phyloP scores from a whole-genome alignment of 2,797 vertebrate genomes.

The Notoglanidium macrostoma region DNA sequence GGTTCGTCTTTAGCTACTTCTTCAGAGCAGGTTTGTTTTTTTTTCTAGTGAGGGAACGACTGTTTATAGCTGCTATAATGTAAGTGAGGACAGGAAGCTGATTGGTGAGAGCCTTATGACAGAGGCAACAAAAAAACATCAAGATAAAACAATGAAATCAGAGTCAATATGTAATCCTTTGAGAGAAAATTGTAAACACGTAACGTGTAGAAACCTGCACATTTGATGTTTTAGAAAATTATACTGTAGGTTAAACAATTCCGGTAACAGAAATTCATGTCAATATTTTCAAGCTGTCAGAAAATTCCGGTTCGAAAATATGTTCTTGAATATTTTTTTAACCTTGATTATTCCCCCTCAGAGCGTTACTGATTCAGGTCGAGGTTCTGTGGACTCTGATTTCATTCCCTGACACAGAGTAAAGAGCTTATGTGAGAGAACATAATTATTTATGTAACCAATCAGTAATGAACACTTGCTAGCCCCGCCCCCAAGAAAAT shows the following conservation, averaged over 20 bases:
- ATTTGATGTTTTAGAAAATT: neutral
- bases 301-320: neutral
- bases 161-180: neutral
- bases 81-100: neutral
- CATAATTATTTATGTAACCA: neutral
- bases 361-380: neutral
- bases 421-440: neutral
- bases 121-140: neutral
- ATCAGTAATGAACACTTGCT: neutral
- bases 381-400: neutral
- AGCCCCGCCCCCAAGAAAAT: neutral
- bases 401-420: neutral
- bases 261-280: neutral
- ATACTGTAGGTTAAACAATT: neutral
- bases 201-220: neutral
- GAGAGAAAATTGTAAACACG: neutral
- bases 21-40: neutral
- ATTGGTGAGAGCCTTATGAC: neutral
- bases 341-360: too few relatives aligned
- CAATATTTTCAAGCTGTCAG: neutral
- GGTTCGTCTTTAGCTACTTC: neutral
- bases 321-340: neutral
- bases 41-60: neutral
- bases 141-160: neutral
- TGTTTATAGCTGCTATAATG: neutral